Base-by-base conservation (phyloP, 1,140 invertebrate species). In the Tenebrio molitor region DNA sequence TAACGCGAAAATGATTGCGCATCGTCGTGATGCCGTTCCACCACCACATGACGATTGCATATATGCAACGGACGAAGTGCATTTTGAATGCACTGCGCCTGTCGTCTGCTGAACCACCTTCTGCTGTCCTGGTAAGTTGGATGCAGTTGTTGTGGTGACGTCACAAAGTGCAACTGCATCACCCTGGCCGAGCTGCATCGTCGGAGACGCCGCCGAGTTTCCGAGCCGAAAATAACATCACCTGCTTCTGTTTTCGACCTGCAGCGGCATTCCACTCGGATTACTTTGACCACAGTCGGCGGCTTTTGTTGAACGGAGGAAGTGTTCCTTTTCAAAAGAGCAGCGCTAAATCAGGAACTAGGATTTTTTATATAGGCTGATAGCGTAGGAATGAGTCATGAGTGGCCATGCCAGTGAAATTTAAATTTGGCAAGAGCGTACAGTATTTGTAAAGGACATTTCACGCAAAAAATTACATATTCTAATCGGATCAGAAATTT, bases 81-180 rank as follows among this genome's bases (percentile, higher is more conserved):
- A 65, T 58, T 58, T 15, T 58, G 50, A 15, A 58, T 58, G 50
- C 50, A 58, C 23, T 58, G 50, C 72, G 58, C 68, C 39, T 58
- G 68, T 65, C 39, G 16, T 25, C 17, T 21, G 34, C 25, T 17
- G 42, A 58, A 44, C 46, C 65, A 46, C 65, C 46, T 77, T 73
- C 73, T 77, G 75, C 62, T 75, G 71, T 77, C 75, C 75, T 77
- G 75, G 39, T 77, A 68, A 64, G 34, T 72, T 67, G 67, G 64
- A 72, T 77, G 75, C 75, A 77, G 41, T 68, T 70, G 33, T 74
- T 53, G 66, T 63, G 21, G 36, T 71, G 67, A 77, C 75, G 75
- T 77, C 75, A 77, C n/a, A 46, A 65, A 72, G 19, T 75, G 70
- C 73, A 75, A 72, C 46, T 72, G 70, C 69, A 75, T 4, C 44